Percentiles rank a stretch among this genome's conserved stretches.
Evolutionary conservation across 2,797 vertebrate genomes (phyloP).

Genomic region (Myiothlypis coronata): DNA sequence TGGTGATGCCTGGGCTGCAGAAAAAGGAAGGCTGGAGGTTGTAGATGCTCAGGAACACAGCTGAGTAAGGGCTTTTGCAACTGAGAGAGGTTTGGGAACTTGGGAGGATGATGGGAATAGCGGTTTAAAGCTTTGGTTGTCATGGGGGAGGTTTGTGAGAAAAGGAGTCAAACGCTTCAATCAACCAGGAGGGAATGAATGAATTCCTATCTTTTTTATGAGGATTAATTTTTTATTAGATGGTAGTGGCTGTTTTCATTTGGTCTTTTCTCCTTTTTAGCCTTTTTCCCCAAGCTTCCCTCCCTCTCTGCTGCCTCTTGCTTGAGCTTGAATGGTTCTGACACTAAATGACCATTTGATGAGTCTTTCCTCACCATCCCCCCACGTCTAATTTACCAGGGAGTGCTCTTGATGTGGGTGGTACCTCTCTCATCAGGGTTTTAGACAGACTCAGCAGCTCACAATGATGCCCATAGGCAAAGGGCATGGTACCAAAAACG

Average conservation of each 20-base stretch:
- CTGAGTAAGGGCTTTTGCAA: not conserved
- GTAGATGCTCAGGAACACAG: not conserved
- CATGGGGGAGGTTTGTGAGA: not conserved
- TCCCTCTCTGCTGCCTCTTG: not conserved
- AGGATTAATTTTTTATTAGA: not conserved
- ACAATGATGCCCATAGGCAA: not conserved
- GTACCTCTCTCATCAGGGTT: not conserved
- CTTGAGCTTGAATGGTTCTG: not conserved
- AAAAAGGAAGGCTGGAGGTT: not conserved
- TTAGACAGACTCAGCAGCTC: not conserved
- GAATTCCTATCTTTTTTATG: not conserved
- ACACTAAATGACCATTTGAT: slow-evolving; percentile 1
- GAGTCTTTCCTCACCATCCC: not conserved
- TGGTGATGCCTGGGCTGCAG: not conserved
- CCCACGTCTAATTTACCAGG: not conserved
- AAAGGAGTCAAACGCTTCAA: not conserved
- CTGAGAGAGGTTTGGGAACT: not conserved
- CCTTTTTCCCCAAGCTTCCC: not conserved
- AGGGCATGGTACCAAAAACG: not conserved
- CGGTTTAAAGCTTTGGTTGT: not conserved
- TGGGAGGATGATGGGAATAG: not conserved
- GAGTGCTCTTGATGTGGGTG: not conserved
- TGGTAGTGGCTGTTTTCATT: not conserved
- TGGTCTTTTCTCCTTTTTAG: not conserved
- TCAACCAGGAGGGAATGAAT: not conserved